Conservation (phyloP, 1,140 invertebrate genomes). For the Dysdera silvatica region DNA sequence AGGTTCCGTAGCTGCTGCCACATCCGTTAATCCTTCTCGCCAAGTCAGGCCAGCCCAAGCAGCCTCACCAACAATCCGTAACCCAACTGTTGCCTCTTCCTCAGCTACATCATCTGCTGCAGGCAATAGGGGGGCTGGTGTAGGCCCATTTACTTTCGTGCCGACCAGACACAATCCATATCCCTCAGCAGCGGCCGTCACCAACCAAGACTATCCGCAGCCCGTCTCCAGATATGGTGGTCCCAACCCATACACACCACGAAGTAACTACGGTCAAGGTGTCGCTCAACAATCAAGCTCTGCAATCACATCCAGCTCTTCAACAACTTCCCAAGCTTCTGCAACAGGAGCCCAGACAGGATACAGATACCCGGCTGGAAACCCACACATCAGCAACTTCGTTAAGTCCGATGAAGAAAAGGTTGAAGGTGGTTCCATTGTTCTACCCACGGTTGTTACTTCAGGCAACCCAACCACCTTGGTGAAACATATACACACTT, state of each 20-base stretch:
- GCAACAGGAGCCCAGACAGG: neutral
- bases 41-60: neutral
- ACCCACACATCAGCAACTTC: slow-evolving; percentile 19
- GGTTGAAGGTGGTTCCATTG: slow-evolving; percentile 7
- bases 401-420: neutral
- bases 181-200: too few species aligned
- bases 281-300: neutral
- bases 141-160: too few species aligned
- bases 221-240: too few species aligned
- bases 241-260: too few species aligned
- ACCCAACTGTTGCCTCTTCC: too few species aligned
- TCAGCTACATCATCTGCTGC: too few species aligned
- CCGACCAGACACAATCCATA: too few species aligned
- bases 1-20: neutral
- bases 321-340: too few species aligned
- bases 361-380: slow-evolving; percentile 19
- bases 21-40: neutral
- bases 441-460: slow-evolving; percentile 16
- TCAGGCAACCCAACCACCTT: slow-evolving; percentile 12
- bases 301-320: neutral
- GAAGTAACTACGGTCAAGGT: too few species aligned
- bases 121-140: too few species aligned
- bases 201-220: too few species aligned
- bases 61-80: neutral
- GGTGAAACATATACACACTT: slow-evolving; percentile 25